phyloP scores from a whole-genome alignment of 2,797 vertebrate species.

The Periparus ater region DNA sequence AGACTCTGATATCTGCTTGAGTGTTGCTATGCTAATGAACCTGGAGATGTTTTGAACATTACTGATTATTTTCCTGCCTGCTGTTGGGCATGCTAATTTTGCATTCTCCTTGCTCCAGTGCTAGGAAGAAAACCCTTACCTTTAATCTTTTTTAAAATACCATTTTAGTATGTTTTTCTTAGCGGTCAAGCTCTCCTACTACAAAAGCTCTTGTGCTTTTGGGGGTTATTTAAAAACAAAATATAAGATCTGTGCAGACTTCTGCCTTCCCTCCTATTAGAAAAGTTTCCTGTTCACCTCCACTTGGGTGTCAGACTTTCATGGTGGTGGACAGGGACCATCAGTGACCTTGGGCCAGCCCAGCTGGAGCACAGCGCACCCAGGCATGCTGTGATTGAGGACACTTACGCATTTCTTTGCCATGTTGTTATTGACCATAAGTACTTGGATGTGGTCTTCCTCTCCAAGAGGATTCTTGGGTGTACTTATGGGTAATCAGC shows the following conservation, averaged over 20 bases:
- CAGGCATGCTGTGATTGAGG: neutral
- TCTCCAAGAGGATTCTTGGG: neutral
- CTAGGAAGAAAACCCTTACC: neutral
- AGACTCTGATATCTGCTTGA: neutral
- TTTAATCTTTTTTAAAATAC: neutral
- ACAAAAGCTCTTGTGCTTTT: neutral
- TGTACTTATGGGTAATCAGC: neutral
- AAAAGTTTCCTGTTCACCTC: neutral
- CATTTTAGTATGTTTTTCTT: neutral
- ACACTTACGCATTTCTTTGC: neutral
- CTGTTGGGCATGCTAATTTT: neutral
- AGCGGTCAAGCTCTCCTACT: neutral
- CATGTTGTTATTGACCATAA: accelerated
- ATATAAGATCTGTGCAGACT: neutral
- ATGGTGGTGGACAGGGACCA: neutral
- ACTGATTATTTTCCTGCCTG: neutral
- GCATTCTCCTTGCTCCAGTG: neutral
- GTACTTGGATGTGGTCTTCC: neutral
- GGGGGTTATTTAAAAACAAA: neutral
- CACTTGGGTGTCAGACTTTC: neutral
- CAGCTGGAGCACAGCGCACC: neutral
- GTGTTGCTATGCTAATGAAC: neutral
- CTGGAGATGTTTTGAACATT: neutral
- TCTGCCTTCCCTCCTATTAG: accelerated
- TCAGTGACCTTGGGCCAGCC: neutral